These are phyloP conservation scores for Bujurquina vittata DNA, from an alignment of 2,113 vertebrate species.

Conservation along the genomic window DNA sequence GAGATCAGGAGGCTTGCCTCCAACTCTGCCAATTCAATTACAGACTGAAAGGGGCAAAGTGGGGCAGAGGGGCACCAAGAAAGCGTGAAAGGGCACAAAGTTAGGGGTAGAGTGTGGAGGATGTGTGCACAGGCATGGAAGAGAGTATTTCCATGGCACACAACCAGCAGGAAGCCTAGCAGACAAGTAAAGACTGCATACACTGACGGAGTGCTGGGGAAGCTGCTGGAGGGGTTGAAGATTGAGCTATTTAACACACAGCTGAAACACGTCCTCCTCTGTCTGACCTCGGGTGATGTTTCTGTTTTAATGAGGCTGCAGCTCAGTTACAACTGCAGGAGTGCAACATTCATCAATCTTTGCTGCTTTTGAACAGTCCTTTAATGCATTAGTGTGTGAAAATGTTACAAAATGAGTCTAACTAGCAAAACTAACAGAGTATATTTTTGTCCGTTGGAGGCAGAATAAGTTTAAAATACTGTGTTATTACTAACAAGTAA, in stretches of 20 bases:
- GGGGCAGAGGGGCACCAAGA: conserved; percentile 14
- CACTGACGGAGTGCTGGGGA: conserved; percentile 18
- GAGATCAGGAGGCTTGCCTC: conserved; percentile 55
- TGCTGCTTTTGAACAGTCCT: conserved; percentile 26
- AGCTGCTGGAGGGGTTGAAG: conserved; percentile 30
- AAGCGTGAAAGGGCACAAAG: conserved; percentile 47
- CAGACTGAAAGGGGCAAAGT: conserved; percentile 32
- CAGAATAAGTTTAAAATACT: neutral
- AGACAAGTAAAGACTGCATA: conserved; percentile 38
- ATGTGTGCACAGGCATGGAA: conserved; percentile 40
- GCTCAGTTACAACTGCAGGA: conserved; percentile 46
- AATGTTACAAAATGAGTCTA: neutral
- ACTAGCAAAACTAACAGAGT: neutral
- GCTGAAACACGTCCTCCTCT: conserved; percentile 46
- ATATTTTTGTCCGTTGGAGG: neutral
- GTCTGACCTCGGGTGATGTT: conserved; percentile 33
- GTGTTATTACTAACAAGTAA: too few relatives aligned
- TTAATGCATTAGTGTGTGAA: conserved; percentile 2
- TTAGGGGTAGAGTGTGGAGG: conserved; percentile 24
- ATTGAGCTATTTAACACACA: conserved; percentile 32
- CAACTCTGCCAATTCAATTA: conserved; percentile 69
- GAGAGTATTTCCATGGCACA: conserved; percentile 27
- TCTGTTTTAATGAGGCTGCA: conserved; percentile 33
- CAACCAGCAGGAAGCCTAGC: conserved; percentile 29
- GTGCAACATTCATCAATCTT: conserved; percentile 31